A percentile compares a stretch with the other conserved stretches of the same genome.
These are phyloP conservation scores for Drosophila jambulina DNA, from an alignment of 1,140 invertebrate genomes.

Conservation along the genomic window DNA sequence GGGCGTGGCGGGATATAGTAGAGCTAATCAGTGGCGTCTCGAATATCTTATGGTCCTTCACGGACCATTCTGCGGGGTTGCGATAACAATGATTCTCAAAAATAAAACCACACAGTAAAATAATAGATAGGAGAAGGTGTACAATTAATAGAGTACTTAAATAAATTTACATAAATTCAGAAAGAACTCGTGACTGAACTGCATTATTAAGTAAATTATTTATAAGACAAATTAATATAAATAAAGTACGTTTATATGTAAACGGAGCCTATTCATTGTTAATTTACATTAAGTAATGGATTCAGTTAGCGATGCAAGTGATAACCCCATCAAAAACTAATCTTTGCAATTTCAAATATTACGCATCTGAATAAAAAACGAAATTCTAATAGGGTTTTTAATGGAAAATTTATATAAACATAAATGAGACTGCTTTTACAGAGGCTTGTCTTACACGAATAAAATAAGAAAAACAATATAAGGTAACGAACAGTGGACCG, in stretches of 20 bases:
- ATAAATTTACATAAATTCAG: background rate
- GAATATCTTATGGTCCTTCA: conserved; percentile 3
- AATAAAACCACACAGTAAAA: background rate
- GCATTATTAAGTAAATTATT: background rate
- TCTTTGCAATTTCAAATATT: conserved; percentile 4
- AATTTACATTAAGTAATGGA: background rate
- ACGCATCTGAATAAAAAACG: background rate
- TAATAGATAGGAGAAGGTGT: background rate
- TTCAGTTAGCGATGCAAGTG: background rate
- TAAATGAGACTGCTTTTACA: background rate
- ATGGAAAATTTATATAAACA: background rate
- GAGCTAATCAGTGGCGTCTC: conserved; percentile 5
- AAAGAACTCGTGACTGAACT: background rate
- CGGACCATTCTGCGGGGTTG: no score
- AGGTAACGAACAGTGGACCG: background rate
- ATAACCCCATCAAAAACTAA: conserved; percentile 7
- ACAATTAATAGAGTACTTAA: no score
- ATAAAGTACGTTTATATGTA: background rate
- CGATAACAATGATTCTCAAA: background rate
- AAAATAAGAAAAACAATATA: no score
- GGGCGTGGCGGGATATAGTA: conserved; percentile 17
- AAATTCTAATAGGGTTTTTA: background rate
- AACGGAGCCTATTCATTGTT: no score
- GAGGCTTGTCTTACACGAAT: background rate
- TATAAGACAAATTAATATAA: background rate